Conservation (phyloP, 2,888 invertebrate genomes). For the Acanthacorydalis orientalis region DNA sequence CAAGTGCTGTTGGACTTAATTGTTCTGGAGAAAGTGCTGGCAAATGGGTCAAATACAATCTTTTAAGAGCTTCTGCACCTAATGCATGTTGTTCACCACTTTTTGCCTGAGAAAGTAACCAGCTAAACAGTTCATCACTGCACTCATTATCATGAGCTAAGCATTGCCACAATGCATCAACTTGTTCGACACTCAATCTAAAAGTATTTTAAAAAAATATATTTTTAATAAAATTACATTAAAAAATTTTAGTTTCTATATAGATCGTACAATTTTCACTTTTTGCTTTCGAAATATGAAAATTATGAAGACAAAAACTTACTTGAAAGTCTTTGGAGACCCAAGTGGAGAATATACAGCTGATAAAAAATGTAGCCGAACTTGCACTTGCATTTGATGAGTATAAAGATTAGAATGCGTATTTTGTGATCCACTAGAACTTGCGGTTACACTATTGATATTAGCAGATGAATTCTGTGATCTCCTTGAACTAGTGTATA, state of each 20-base stretch:
- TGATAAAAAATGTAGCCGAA: constrained; percentile 78
- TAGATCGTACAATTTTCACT: no score
- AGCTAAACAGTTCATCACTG: constrained; percentile 82
- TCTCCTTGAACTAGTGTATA: constrained; percentile 37
- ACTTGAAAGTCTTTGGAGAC: constrained; percentile 77
- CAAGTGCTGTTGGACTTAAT: constrained; percentile 82
- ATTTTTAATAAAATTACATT: no score
- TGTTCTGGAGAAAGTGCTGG: constrained; percentile 76
- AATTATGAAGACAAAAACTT: constrained; percentile 13
- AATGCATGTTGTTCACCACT: constrained; percentile 85
- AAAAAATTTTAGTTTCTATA: no score
- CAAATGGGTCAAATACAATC: constrained; percentile 76
- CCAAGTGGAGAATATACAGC: constrained; percentile 82
- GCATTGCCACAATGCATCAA: constrained; percentile 84
- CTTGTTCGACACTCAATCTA: constrained; percentile 69
- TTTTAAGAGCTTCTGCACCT: constrained; percentile 70
- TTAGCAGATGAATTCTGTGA: constrained; percentile 13
- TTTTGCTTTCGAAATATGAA: no score
- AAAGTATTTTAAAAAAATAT: not conserved
- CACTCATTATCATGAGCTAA: constrained; percentile 72
- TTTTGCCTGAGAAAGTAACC: constrained; percentile 83
- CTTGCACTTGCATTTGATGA: constrained; percentile 81
- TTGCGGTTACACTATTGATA: constrained; percentile 12
- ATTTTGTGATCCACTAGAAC: constrained; percentile 10
- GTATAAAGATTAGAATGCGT: constrained; percentile 32